Conservation (phyloP, 2,113 vertebrate genomes). For the Clarias gariepinus region DNA sequence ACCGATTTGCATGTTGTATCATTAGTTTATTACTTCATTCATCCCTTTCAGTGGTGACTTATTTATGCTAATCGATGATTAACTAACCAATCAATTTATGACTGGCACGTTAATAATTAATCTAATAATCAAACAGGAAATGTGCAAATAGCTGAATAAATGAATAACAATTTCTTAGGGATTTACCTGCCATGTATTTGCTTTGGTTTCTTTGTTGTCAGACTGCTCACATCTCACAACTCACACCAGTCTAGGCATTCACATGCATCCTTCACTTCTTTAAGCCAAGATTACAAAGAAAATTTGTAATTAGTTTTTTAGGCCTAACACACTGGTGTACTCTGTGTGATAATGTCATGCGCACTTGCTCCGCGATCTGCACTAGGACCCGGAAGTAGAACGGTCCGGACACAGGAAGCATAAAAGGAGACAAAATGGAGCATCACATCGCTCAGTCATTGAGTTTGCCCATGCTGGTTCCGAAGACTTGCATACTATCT, state of each 20-base stretch:
- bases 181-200: not conserved
- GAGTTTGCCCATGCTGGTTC: too few relatives aligned
- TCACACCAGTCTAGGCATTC: not conserved
- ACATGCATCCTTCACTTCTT: not conserved
- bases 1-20: not conserved
- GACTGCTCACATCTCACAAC: not conserved
- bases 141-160: not conserved
- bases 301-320: not conserved
- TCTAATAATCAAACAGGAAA: not conserved
- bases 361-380: too few relatives aligned
- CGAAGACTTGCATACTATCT: too few relatives aligned
- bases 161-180: not conserved
- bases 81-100: not conserved
- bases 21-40: not conserved
- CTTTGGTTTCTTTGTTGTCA: not conserved
- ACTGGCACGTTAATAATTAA: not conserved
- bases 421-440: too few relatives aligned
- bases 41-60: not conserved
- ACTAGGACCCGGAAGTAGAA: too few relatives aligned
- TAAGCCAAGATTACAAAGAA: not conserved
- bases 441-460: too few relatives aligned
- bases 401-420: too few relatives aligned
- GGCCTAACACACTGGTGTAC: not conserved
- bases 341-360: not conserved
- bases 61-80: not conserved